A percentile compares a stretch with the other conserved stretches of the same genome.
Evolutionary conservation across 2,113 vertebrate genomes (phyloP).

Genomic region (Chloebia gouldiae): DNA sequence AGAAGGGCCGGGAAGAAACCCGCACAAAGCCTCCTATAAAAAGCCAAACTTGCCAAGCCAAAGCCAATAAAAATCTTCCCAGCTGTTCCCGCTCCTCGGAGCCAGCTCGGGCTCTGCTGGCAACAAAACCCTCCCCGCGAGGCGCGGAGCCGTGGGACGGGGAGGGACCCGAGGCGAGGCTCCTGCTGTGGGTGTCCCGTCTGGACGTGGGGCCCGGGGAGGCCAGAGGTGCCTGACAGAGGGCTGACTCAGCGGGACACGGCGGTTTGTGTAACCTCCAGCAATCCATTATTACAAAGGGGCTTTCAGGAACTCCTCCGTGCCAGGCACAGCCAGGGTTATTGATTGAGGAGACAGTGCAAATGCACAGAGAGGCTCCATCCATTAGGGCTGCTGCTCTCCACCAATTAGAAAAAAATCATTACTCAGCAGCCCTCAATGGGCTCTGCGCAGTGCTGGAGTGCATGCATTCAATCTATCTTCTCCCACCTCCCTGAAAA

Average conservation of each 20-base stretch:
- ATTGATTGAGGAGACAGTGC: constrained; percentile 83
- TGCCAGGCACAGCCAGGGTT: constrained; percentile 74
- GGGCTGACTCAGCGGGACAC: constrained; percentile 68
- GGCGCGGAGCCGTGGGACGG: not conserved
- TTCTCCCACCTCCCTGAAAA: constrained; percentile 71
- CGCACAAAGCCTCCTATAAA: not conserved
- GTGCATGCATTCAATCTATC: constrained; percentile 73
- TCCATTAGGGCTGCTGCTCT: constrained; percentile 83
- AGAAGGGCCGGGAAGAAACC: not conserved
- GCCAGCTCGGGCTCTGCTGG: not conserved
- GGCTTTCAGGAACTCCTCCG: constrained; percentile 77
- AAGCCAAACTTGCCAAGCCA: constrained; percentile 6
- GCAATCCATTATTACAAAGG: constrained; percentile 80
- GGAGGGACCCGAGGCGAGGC: not conserved
- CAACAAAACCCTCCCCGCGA: not conserved
- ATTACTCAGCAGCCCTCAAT: constrained; percentile 83
- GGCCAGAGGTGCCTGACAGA: constrained; percentile 48
- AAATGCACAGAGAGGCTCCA: constrained; percentile 78
- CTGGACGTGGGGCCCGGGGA: constrained; percentile 42
- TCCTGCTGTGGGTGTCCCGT: constrained; percentile 12
- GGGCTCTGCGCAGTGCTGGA: constrained; percentile 73
- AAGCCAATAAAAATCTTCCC: constrained; percentile 34
- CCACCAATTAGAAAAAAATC: constrained; percentile 86
- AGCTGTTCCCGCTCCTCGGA: not conserved
- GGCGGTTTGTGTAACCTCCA: constrained; percentile 67